These are phyloP conservation scores for Meandrina meandrites DNA, from an alignment of 92 coral and sea anemone genomes.

Conservation along the genomic window DNA sequence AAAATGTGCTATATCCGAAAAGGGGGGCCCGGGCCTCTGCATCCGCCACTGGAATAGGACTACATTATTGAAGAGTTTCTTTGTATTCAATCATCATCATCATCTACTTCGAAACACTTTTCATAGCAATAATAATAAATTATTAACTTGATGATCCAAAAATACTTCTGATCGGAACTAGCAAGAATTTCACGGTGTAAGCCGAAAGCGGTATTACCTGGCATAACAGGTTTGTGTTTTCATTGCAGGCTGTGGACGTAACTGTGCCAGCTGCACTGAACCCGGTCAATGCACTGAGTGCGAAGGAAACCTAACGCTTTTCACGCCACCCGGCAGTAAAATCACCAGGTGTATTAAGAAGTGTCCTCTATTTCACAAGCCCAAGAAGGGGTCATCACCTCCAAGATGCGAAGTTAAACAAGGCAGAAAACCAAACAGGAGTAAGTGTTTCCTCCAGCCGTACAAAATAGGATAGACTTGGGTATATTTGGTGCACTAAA, in stretches of 20 bases:
- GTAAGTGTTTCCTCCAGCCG: conserved; percentile 4
- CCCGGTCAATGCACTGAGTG: conserved; percentile 9
- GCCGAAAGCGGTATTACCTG: too few relatives aligned
- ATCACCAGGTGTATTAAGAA: not conserved
- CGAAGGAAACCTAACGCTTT: not conserved
- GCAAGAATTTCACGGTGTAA: too few relatives aligned
- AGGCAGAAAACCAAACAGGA: not conserved
- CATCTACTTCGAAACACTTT: too few relatives aligned
- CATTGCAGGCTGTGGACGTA: not conserved
- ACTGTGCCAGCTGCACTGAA: conserved; percentile 10
- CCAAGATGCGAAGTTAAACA: not conserved
- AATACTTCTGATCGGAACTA: too few relatives aligned
- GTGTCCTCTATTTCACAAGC: conserved; percentile 1
- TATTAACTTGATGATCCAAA: too few relatives aligned
- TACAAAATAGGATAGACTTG: not conserved
- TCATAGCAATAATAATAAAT: too few relatives aligned
- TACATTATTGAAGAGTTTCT: too few relatives aligned
- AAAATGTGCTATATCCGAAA: too few relatives aligned
- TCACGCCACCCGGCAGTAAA: not conserved
- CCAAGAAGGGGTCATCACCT: not conserved
- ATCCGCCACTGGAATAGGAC: too few relatives aligned
- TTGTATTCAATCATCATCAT: too few relatives aligned
- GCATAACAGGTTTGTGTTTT: not conserved
- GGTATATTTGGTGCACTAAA: not conserved
- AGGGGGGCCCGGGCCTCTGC: too few relatives aligned